Conservation (phyloP, 2,888 invertebrate genomes). For the Drosophila mercatorum region DNA sequence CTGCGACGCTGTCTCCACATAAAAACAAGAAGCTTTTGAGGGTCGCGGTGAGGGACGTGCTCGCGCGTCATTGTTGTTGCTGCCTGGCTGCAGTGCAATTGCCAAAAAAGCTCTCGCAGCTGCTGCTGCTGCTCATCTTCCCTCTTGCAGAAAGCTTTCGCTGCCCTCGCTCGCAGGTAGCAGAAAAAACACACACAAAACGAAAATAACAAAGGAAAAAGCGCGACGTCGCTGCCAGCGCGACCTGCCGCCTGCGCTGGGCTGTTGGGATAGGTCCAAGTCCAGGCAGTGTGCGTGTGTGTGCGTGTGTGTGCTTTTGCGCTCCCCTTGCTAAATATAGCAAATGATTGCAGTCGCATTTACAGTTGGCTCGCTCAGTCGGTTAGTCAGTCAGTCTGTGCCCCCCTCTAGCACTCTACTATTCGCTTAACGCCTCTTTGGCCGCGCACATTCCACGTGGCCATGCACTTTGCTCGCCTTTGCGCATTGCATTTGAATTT, state of each 20-base stretch:
- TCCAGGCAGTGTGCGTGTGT: slow-evolving; percentile 48
- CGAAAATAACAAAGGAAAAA: slow-evolving; percentile 55
- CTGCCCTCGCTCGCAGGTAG: slow-evolving; percentile 16
- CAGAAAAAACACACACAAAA: not conserved
- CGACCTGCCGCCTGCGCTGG: slow-evolving; percentile 64
- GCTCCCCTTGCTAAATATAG: slow-evolving; percentile 62
- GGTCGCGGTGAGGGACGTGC: slow-evolving; percentile 76
- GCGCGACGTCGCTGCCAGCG: slow-evolving; percentile 36
- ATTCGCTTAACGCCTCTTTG: not conserved
- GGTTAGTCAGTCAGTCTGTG: slow-evolving; percentile 53
- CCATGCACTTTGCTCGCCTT: slow-evolving; percentile 61
- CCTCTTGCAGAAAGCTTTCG: slow-evolving; percentile 21
- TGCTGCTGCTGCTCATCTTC: slow-evolving; percentile 8
- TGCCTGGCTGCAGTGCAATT: slow-evolving; percentile 29
- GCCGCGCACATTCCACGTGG: slow-evolving; percentile 37
- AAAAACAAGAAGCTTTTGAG: slow-evolving; percentile 65
- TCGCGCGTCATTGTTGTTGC: slow-evolving; percentile 29
- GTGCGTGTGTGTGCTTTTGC: slow-evolving; percentile 18
- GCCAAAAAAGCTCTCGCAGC: slow-evolving; percentile 29
- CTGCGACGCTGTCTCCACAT: slow-evolving; percentile 45
- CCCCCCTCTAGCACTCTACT: slow-evolving; percentile 4
- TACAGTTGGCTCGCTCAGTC: slow-evolving; percentile 44
- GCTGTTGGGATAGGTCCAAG: slow-evolving; percentile 74
- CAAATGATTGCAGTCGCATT: slow-evolving; percentile 64
- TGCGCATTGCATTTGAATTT: slow-evolving; percentile 53